phyloP scores from a whole-genome alignment of 2,888 invertebrate species.

The Trichogramma evanescens region DNA sequence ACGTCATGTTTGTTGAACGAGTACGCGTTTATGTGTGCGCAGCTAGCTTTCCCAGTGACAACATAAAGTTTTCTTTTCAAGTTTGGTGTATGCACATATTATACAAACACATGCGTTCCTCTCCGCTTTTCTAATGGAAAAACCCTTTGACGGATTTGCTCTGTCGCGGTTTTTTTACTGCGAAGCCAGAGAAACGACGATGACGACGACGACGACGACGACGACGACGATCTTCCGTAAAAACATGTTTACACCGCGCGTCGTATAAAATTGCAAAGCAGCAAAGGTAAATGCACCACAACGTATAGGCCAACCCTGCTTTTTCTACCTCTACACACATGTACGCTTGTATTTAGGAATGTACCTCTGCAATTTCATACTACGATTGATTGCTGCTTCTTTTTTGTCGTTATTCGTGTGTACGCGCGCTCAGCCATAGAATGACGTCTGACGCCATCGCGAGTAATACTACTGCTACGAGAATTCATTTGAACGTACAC shows the following conservation, averaged over 20 bases:
- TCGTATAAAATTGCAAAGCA: constrained; percentile 8
- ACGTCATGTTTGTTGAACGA: too few species aligned
- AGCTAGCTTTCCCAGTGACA: too few species aligned
- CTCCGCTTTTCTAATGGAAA: not conserved
- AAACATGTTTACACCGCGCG: constrained; percentile 15
- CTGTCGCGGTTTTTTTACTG: not conserved
- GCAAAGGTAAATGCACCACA: constrained; percentile 8
- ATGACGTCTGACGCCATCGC: constrained; percentile 11
- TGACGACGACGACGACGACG: not conserved
- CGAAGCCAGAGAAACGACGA: not conserved
- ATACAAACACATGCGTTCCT: too few species aligned
- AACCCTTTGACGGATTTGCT: constrained; percentile 8
- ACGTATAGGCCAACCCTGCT: not conserved
- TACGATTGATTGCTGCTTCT: constrained; percentile 12
- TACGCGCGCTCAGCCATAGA: not conserved
- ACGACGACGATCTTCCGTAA: constrained; percentile 7
- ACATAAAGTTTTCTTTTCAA: too few species aligned
- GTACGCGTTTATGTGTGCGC: too few species aligned
- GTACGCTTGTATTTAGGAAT: not conserved
- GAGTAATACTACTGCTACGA: constrained; percentile 11
- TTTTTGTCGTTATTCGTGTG: not conserved
- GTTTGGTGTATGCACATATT: too few species aligned
- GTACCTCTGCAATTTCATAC: constrained; percentile 11
- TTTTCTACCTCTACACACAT: not conserved
- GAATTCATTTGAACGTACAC: constrained; percentile 7